Percentiles rank a stretch among this genome's conserved stretches.
These are phyloP conservation scores for Allacma fusca DNA, from an alignment of 2,888 invertebrate species.

Conservation along the genomic window DNA sequence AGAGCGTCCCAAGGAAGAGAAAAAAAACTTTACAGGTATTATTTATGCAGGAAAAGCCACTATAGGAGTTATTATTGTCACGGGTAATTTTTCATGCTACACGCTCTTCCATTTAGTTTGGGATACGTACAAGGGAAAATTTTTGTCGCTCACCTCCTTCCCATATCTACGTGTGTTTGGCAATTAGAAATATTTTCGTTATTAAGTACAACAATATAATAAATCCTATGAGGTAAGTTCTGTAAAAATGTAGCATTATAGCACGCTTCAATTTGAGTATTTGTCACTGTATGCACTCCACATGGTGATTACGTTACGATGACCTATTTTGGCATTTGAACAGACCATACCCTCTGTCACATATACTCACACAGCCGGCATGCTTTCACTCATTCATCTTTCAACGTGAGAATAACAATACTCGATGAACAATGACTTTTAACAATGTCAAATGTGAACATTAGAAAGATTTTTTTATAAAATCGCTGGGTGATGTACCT, in stretches of 20 bases:
- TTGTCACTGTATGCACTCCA: no score
- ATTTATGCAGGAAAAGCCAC: conserved; percentile 7
- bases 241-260: no score
- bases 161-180: no score
- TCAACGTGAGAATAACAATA: conserved; percentile 16
- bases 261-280: no score
- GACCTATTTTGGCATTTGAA: conserved; percentile 26
- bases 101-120: conserved; percentile 14
- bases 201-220: no score
- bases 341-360: conserved; percentile 9
- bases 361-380: background rate
- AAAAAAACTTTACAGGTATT: no score
- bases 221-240: no score
- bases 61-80: conserved; percentile 10
- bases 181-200: no score
- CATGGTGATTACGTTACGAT: no score
- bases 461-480: conserved; percentile 9
- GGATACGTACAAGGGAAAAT: no score
- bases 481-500: conserved; percentile 3
- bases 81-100: conserved; percentile 17
- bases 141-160: no score
- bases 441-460: conserved; percentile 3
- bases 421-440: conserved; percentile 17
- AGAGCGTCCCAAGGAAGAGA: no score
- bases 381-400: conserved; percentile 38